Evolutionary conservation across 2,113 vertebrate genomes (phyloP), one percentile per base, ranked within the genome.

Genomic region (Campylomormyrus tamandua): DNA sequence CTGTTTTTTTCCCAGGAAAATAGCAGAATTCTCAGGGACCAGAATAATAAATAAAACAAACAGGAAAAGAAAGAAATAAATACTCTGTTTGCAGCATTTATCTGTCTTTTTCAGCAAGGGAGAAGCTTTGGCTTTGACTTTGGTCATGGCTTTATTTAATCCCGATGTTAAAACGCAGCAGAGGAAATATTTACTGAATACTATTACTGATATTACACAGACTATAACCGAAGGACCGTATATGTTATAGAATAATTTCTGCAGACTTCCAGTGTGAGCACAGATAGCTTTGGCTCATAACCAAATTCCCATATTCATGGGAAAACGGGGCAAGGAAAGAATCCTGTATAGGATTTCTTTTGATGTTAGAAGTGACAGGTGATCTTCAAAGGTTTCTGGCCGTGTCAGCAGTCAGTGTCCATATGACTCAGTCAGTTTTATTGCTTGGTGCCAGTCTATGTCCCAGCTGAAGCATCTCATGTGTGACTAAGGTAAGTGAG

Each of bases 361-460:
- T 95, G 94, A 96, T 94, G 93, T 93, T 89, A 87, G 92, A 91
- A 94, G 90, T 90, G 93, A 94, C 94, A 96, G 95, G 93, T 95
- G 94, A 96, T 94, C 92, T 91, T 92, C 91, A 90, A 90, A 91
- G 91, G 94, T 93, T 94, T 95, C 94, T 94, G 94, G 95, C 92
- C 93, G 42, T 89, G 92, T 93, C 95, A 92, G 89, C 92, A 85
- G 94, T 31, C 27, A 31, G 95, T 93, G 94, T 94, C 90, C 90
- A 56, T 91, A n/a, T 91, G 92, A 94, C 93, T 91, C 84, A 91
- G 95, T 94, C 94, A 92, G 89, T 93, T 89, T 58, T 90, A 94
- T 93, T 95, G 95, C 95, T 94, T 95, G 94, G 90, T 53, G 92
- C 93, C 94, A 91, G 91, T 93, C 93, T 91, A 92, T 92, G 93